Conservation (phyloP, 2,888 invertebrate genomes). For the Dynastes hyllus region DNA sequence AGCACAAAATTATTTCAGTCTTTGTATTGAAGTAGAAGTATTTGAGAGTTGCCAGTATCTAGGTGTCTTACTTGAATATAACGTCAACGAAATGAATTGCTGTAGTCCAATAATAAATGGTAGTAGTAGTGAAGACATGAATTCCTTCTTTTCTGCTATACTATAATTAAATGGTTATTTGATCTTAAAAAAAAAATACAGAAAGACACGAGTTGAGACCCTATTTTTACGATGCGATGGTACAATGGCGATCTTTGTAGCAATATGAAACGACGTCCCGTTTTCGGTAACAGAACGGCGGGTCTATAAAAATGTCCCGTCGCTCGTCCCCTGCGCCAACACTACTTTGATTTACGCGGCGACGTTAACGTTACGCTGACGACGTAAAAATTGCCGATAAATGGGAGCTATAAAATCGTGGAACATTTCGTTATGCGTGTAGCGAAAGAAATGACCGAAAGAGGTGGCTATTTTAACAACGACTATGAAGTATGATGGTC, state of each 20-base stretch:
- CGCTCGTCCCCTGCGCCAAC: conserved; percentile 19
- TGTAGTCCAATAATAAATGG: no score
- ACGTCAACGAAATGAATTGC: no score
- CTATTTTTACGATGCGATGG: no score
- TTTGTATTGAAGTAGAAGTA: no score
- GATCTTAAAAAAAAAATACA: no score
- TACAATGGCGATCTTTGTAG: conserved; percentile 5
- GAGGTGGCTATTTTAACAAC: conserved; percentile 33
- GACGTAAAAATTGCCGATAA: conserved; percentile 60
- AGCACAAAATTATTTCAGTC: no score
- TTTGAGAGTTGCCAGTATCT: no score
- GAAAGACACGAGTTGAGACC: no score
- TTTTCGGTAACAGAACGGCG: conserved; percentile 23
- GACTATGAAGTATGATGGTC: conserved; percentile 33
- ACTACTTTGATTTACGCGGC: conserved; percentile 58
- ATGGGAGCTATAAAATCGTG: conserved; percentile 48
- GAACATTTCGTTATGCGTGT: conserved; percentile 46
- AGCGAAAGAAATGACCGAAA: conserved; percentile 31
- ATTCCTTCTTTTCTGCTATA: no score
- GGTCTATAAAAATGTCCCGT: conserved; percentile 43
- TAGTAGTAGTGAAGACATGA: no score
- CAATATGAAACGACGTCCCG: conserved; percentile 27
- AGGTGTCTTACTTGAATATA: no score
- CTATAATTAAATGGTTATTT: no score
- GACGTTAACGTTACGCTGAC: conserved; percentile 59